Conservation (phyloP, 2,113 vertebrate species). For the Tonatia bakeri region DNA sequence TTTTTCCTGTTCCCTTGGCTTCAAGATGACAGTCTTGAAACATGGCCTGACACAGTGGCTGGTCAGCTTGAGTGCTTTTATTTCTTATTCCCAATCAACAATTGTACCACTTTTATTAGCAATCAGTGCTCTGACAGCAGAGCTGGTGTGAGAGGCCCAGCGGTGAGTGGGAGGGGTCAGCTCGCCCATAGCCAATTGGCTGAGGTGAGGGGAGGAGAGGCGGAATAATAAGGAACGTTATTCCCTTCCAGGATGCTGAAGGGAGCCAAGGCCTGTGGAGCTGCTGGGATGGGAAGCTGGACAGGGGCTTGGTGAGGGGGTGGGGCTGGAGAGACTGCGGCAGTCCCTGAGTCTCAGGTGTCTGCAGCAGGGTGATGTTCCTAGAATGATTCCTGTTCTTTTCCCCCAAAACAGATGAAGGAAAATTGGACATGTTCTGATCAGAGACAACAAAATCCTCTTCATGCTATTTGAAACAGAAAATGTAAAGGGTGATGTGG, state of each 20-base stretch:
- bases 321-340: too few relatives aligned
- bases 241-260: neutral
- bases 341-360: neutral
- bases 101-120: slow-evolving; percentile 46
- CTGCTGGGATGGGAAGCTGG: neutral
- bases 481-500: neutral
- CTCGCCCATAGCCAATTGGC: neutral
- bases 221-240: rapidly evolving
- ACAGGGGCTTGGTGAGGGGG: too few relatives aligned
- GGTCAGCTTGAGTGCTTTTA: slow-evolving; percentile 52
- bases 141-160: neutral
- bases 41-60: slow-evolving; percentile 39
- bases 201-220: neutral
- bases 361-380: neutral
- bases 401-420: neutral
- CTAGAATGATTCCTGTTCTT: neutral
- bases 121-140: slow-evolving; percentile 18
- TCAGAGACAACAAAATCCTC: neutral
- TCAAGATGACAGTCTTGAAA: slow-evolving; percentile 54
- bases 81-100: slow-evolving; percentile 56
- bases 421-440: neutral
- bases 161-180: neutral
- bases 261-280: rapidly evolving
- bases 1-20: slow-evolving; percentile 47
- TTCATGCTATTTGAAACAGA: neutral